Base-by-base conservation (phyloP, 30 jellyfish, hydroid and myxozoan genomes). In the Turritopsis rubra region DNA sequence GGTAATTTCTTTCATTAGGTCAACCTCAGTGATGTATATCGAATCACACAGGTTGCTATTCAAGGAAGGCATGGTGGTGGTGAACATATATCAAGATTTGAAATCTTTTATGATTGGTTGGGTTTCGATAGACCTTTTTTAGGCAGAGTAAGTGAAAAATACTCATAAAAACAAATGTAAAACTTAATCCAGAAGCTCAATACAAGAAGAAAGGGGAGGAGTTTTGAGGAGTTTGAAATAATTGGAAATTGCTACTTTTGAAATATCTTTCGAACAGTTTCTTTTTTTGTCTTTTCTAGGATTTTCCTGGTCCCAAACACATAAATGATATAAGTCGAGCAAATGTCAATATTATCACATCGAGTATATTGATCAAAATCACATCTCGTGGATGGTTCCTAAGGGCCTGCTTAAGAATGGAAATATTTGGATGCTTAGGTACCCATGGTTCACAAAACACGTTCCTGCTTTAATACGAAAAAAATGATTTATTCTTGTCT, bases 331-430 rank as follows among this genome's bases (percentile, higher is more conserved):
- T 41, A 41, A 41, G 60, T 41, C 60, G 60, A 41, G 60, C 77
- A 27, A n/a, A 19, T 7, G 77, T n/a, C 77, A 68, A n/a, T 1
- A 22, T 68, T 23, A 68, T 27, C 28, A n/a, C 77, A 68, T 23
- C 77, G 9, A 19, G 9, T 68, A 27, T 68, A 68, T 7, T 19
- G 1, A 7, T 68, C 16, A 23, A 23, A 19, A 17, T 68, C 17
- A 9, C 31, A 68, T 68, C 31, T 23, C 30, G 30, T 68, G 31
- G 60, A 5, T 41, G 5, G 9, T 41, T 41, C 13, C n/a, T 23
- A 60, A 60, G 19, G 73, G 77, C n/a, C 24, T 74, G 82, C 21
- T 52, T 74, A n/a, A 26, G 82, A 74, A 7, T 74, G 54, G 82
- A 74, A 24, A 16, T 74, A 30, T 74, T 13, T 30, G 82, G 82